Evolutionary conservation across 2,888 invertebrate species (phyloP).

Genomic region (Mallateleia sp.): DNA sequence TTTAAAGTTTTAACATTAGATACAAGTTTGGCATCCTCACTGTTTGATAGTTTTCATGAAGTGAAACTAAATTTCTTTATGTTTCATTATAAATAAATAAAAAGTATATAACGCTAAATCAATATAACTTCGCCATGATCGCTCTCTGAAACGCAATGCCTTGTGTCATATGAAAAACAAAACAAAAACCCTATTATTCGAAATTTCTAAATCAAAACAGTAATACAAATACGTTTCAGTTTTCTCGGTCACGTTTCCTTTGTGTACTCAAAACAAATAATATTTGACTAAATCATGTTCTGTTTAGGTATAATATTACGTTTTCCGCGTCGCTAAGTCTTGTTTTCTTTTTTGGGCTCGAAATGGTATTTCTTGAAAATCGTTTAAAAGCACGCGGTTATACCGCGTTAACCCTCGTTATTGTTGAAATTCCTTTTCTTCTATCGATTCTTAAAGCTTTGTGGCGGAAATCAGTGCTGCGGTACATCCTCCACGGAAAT

Average conservation of each 20-base stretch:
- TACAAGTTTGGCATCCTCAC: too few relatives aligned
- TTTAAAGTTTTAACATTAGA: too few relatives aligned
- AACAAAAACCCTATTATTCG: background rate
- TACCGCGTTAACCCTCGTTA: conserved; percentile 54
- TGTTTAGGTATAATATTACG: conserved; percentile 19
- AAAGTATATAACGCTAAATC: too few relatives aligned
- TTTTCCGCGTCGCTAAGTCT: background rate
- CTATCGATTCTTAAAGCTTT: conserved; percentile 63
- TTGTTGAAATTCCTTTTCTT: conserved; percentile 59
- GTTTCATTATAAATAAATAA: too few relatives aligned
- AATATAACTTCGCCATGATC: too few relatives aligned
- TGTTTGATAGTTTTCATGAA: too few relatives aligned
- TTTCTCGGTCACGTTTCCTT: background rate
- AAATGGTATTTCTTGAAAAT: conserved; percentile 7
- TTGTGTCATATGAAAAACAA: too few relatives aligned
- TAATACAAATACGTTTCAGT: background rate
- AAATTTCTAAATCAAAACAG: background rate
- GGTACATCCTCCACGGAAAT: conserved; percentile 68
- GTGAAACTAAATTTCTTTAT: too few relatives aligned
- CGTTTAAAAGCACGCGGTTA: conserved; percentile 38
- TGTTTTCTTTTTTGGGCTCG: conserved; percentile 4
- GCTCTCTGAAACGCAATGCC: too few relatives aligned
- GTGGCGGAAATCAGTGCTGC: conserved; percentile 67
- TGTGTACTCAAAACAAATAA: background rate
- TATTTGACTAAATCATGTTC: conserved; percentile 14